Percentiles rank a stretch among this genome's conserved stretches.
Evolutionary conservation across 2,888 invertebrate species (phyloP).

Genomic region (Cylloceria caligata): DNA sequence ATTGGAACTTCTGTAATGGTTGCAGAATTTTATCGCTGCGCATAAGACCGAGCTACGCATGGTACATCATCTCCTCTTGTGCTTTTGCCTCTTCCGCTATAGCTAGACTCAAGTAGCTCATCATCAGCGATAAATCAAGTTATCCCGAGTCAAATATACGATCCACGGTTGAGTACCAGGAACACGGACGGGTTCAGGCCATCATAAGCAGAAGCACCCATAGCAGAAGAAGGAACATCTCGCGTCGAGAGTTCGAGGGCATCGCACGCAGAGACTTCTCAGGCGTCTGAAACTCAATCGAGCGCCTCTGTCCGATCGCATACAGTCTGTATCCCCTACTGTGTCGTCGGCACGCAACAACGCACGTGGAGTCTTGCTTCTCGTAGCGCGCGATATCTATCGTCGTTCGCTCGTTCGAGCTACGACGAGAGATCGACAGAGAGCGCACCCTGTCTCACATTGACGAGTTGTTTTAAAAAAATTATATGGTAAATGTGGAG

Average conservation of each 20-base stretch:
- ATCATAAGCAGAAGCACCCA: slow-evolving; percentile 31
- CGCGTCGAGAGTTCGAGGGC: slow-evolving; percentile 33
- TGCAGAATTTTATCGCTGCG: background rate
- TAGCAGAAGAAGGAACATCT: background rate
- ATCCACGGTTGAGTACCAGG: slow-evolving; percentile 54
- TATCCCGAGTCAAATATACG: slow-evolving; percentile 62
- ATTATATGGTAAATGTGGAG: too few species aligned
- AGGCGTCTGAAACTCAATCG: slow-evolving; percentile 9
- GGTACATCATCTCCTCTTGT: background rate
- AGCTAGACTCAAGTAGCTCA: slow-evolving; percentile 43
- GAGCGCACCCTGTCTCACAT: slow-evolving; percentile 23
- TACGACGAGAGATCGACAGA: slow-evolving; percentile 30
- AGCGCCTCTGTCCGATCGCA: slow-evolving; percentile 40
- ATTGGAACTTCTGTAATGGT: background rate
- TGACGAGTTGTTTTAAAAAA: background rate
- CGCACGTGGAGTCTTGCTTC: slow-evolving; percentile 5
- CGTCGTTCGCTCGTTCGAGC: slow-evolving; percentile 22
- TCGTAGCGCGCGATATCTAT: slow-evolving; percentile 5
- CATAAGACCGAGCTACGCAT: background rate
- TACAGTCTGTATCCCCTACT: slow-evolving; percentile 37
- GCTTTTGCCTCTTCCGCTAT: slow-evolving; percentile 3
- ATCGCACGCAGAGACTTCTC: background rate
- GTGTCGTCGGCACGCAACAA: slow-evolving; percentile 5
- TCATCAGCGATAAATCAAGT: slow-evolving; percentile 67
- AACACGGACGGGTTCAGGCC: slow-evolving; percentile 38